Evolutionary conservation across 2,888 invertebrate genomes (phyloP).

Genomic region (Acleris sparsana): DNA sequence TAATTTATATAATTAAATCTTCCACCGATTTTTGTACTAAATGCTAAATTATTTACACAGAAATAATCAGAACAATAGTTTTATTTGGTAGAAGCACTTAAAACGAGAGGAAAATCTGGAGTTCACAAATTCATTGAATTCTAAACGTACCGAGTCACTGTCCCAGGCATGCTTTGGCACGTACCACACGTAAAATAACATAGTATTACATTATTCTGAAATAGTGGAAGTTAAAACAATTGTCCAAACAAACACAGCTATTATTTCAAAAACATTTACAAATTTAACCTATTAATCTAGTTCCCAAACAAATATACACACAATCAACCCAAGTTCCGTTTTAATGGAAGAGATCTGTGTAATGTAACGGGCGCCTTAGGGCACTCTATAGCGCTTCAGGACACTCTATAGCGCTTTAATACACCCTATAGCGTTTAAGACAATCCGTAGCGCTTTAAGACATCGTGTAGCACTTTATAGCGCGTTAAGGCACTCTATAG

Average conservation of each 20-base stretch:
- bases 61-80: slow-evolving; percentile 57
- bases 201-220: slow-evolving; percentile 40
- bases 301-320: slow-evolving; percentile 78
- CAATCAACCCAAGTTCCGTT: slow-evolving; percentile 55
- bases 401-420: too few relatives aligned
- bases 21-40: slow-evolving; percentile 79
- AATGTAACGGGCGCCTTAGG: slow-evolving; percentile 34
- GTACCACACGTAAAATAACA: slow-evolving; percentile 57
- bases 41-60: slow-evolving; percentile 74
- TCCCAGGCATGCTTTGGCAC: slow-evolving; percentile 69
- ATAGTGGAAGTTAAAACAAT: slow-evolving; percentile 51
- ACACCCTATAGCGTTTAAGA: too few relatives aligned
- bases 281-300: slow-evolving; percentile 76
- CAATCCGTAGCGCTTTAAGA: too few relatives aligned
- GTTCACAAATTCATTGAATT: slow-evolving; percentile 35
- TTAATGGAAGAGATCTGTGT: slow-evolving; percentile 65
- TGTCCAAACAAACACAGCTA: slow-evolving; percentile 43
- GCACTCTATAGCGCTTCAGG: too few relatives aligned
- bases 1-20: slow-evolving; percentile 54
- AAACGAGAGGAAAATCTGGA: slow-evolving; percentile 37
- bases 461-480: too few relatives aligned
- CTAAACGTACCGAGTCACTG: slow-evolving; percentile 38
- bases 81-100: slow-evolving; percentile 80
- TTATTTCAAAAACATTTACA: slow-evolving; percentile 67
- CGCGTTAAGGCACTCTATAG: too few relatives aligned